phyloP scores from a whole-genome alignment of 2,888 invertebrate species.

The Leistus spinibarbis region DNA sequence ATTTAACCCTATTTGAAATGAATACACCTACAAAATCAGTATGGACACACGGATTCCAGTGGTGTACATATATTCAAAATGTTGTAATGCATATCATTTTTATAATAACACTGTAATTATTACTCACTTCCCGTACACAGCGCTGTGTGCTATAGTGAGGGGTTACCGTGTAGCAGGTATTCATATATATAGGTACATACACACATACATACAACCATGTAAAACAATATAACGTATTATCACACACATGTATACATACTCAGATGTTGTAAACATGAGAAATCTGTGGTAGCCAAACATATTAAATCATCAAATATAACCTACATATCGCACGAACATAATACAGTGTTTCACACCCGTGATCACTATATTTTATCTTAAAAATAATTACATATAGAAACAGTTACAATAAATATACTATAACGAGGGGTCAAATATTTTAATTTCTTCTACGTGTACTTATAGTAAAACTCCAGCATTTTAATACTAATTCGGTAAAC shows the following conservation, averaged over 20 bases:
- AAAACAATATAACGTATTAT: slow-evolving; percentile 19
- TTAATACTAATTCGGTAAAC: no score
- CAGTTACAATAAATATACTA: no score
- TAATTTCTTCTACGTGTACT: no score
- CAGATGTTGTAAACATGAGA: slow-evolving; percentile 11
- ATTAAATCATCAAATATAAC: neutral
- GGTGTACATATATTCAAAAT: slow-evolving; percentile 9
- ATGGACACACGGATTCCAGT: neutral
- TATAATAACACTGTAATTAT: slow-evolving; percentile 38
- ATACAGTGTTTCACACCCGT: no score
- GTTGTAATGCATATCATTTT: slow-evolving; percentile 39
- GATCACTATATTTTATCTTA: no score
- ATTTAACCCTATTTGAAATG: neutral
- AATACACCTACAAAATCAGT: neutral
- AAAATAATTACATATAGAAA: no score
- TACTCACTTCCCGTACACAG: slow-evolving; percentile 28
- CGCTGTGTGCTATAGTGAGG: slow-evolving; percentile 6
- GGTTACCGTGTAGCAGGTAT: slow-evolving; percentile 19
- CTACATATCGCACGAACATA: no score
- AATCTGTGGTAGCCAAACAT: slow-evolving; percentile 20
- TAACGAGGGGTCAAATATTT: no score
- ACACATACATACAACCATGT: neutral
- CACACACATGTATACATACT: slow-evolving; percentile 19
- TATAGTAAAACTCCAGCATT: no score
- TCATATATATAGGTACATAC: no score